phyloP scores from a whole-genome alignment of 2,888 invertebrate species.

The Callinectes sapidus region DNA sequence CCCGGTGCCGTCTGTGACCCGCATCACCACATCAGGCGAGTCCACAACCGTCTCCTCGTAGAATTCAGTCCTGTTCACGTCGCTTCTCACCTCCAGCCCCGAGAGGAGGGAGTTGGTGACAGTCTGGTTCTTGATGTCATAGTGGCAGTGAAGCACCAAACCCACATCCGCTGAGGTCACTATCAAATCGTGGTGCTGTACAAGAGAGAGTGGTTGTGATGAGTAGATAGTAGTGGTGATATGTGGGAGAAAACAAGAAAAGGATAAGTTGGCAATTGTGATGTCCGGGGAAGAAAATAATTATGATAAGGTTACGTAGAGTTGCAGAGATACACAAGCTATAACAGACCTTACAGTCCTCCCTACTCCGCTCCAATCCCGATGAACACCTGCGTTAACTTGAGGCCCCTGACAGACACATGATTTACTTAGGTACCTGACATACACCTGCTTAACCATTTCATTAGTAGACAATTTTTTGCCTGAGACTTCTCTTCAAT shows the following conservation, averaged over 20 bases:
- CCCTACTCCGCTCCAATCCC: too few species aligned
- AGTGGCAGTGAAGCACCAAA: slow-evolving; percentile 77
- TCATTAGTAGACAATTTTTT: too few species aligned
- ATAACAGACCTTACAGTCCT: too few species aligned
- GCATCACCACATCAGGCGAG: slow-evolving; percentile 78
- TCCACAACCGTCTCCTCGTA: slow-evolving; percentile 76
- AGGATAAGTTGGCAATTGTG: not conserved
- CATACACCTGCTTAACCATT: too few species aligned
- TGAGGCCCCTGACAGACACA: too few species aligned
- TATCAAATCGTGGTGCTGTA: slow-evolving; percentile 77
- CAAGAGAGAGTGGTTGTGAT: not conserved
- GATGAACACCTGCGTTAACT: too few species aligned
- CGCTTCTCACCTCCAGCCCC: slow-evolving; percentile 75
- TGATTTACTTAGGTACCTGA: too few species aligned
- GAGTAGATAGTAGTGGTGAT: not conserved
- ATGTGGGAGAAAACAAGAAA: not conserved
- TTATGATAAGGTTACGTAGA: not conserved
- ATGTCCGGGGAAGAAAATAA: not conserved
- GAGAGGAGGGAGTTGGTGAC: slow-evolving; percentile 76
- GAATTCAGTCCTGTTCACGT: slow-evolving; percentile 74
- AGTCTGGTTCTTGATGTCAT: slow-evolving; percentile 77
- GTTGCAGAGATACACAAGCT: not conserved
- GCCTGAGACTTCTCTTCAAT: too few species aligned
- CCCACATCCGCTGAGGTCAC: slow-evolving; percentile 78
- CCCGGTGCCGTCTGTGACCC: slow-evolving; percentile 76